Conservation (phyloP, 2,113 vertebrate genomes). For the Cyanistes caeruleus region DNA sequence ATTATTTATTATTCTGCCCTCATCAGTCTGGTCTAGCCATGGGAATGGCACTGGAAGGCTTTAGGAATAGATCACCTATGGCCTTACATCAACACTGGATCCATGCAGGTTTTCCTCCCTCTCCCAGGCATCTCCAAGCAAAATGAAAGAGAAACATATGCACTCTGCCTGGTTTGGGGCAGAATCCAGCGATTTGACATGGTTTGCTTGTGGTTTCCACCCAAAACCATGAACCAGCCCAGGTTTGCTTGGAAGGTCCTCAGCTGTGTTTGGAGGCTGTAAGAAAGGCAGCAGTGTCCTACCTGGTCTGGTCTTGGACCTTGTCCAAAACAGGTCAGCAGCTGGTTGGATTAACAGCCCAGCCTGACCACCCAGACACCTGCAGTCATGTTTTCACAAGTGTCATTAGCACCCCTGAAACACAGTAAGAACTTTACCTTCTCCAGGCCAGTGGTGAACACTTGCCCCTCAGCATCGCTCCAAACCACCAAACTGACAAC, state of each 20-base stretch:
- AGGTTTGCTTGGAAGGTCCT: slow-evolving; percentile 9
- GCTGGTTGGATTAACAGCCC: not conserved
- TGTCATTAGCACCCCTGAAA: not conserved
- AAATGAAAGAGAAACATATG: not conserved
- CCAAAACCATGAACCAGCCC: slow-evolving; percentile 32
- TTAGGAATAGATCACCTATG: not conserved
- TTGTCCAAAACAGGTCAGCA: not conserved
- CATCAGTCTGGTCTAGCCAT: not conserved
- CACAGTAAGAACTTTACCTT: not conserved
- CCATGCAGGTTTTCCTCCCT: not conserved
- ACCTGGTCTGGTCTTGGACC: slow-evolving; percentile 27
- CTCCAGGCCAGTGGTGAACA: fast-evolving
- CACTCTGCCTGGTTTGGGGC: slow-evolving; percentile 1
- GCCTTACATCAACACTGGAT: not conserved
- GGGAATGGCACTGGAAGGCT: not conserved
- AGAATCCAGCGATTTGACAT: not conserved
- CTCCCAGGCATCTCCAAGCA: not conserved
- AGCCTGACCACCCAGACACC: slow-evolving; percentile 1
- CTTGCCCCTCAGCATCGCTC: not conserved
- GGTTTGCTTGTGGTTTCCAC: slow-evolving; percentile 44
- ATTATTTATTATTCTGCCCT: not conserved
- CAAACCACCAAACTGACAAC: not conserved
- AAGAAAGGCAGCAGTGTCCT: slow-evolving; percentile 54
- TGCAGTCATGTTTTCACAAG: not conserved
- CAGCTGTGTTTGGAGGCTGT: slow-evolving; percentile 6